These are phyloP conservation scores for Crotalus horridus DNA, from an alignment of 2,113 vertebrate genomes.

Conservation along the genomic window DNA sequence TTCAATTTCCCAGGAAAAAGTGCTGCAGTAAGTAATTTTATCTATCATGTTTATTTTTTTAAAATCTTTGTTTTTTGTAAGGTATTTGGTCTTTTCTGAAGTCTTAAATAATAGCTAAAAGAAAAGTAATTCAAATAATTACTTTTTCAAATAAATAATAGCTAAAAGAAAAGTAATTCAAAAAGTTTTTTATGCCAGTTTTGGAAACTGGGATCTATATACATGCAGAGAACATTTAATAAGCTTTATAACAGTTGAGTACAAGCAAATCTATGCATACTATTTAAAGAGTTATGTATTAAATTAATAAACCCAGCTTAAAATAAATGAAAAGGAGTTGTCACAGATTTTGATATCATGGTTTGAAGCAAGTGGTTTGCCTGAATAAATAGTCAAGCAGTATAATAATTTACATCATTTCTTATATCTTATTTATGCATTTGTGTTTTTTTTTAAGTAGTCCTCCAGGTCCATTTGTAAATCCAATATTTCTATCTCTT, in stretches of 20 bases:
- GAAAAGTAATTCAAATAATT: neutral
- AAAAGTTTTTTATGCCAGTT: neutral
- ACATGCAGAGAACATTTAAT: neutral
- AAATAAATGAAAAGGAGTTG: neutral
- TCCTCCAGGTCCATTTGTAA: neutral
- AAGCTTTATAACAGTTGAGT: neutral
- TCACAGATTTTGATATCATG: neutral
- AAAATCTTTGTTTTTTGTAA: accelerated
- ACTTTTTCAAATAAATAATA: no score
- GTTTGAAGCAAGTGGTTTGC: neutral
- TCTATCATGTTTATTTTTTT: neutral
- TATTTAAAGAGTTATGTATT: neutral
- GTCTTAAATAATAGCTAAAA: neutral
- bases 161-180: neutral
- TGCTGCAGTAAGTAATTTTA: slow-evolving; percentile 83
- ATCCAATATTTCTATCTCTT: neutral
- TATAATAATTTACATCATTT: neutral
- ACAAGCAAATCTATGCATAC: neutral
- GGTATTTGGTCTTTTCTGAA: neutral
- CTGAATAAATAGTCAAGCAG: neutral
- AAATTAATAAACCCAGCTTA: neutral
- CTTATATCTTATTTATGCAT: neutral
- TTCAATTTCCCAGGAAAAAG: slow-evolving; percentile 98
- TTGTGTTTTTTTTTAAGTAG: neutral
- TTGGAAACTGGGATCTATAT: neutral